Evolutionary conservation across 1,140 invertebrate species (phyloP).

Genomic region (Sycophaga agraensis): DNA sequence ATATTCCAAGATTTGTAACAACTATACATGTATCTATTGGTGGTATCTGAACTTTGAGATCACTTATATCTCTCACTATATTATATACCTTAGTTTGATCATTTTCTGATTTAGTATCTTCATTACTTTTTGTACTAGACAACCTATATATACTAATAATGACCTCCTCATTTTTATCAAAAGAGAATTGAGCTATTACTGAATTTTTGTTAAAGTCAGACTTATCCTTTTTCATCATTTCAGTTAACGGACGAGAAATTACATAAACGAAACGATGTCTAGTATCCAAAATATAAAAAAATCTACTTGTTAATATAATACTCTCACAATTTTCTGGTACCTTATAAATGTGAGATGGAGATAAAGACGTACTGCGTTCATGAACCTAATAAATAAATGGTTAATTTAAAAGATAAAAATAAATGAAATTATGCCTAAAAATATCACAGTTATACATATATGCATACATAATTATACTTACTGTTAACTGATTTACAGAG

Average conservation of each 20-base stretch:
- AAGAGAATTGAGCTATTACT: slow-evolving; percentile 60
- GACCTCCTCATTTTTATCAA: slow-evolving; percentile 56
- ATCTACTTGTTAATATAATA: slow-evolving; percentile 63
- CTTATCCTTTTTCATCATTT: slow-evolving; percentile 62
- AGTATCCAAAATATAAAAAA: slow-evolving; percentile 63
- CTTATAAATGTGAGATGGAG: slow-evolving; percentile 71
- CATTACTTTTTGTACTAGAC: slow-evolving; percentile 45
- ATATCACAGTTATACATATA: background rate
- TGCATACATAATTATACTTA: slow-evolving; percentile 37
- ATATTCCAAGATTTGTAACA: slow-evolving; percentile 69
- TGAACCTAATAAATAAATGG: slow-evolving; percentile 58
- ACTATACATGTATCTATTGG: slow-evolving; percentile 69
- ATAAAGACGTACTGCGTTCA: slow-evolving; percentile 64
- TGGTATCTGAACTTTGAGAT: slow-evolving; percentile 58
- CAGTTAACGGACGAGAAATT: slow-evolving; percentile 65
- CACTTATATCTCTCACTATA: slow-evolving; percentile 56
- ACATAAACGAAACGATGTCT: slow-evolving; percentile 58
- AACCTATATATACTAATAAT: slow-evolving; percentile 56
- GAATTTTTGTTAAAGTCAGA: slow-evolving; percentile 61
- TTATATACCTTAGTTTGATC: slow-evolving; percentile 41
- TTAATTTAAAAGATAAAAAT: slow-evolving; percentile 1
- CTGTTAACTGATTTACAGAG: slow-evolving; percentile 57
- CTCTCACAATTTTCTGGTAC: slow-evolving; percentile 62
- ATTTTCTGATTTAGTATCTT: slow-evolving; percentile 46
- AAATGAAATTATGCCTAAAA: background rate